Conservation (phyloP, 1,140 invertebrate genomes). For the Dendroctonus ponderosae region DNA sequence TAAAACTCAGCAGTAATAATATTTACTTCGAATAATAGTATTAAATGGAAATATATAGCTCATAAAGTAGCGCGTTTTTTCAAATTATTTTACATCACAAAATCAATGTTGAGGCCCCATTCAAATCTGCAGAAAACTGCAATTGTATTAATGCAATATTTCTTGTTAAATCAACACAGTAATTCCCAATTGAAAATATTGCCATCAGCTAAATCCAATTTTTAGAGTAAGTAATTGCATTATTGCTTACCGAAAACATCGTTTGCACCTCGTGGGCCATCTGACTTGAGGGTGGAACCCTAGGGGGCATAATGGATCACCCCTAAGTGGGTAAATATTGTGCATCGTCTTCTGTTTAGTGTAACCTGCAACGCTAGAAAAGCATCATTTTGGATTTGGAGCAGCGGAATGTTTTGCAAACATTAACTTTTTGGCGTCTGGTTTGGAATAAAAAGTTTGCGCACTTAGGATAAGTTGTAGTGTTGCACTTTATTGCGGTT, state of each 20-base stretch:
- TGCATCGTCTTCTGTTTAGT: slow-evolving; percentile 62
- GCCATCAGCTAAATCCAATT: too few species aligned
- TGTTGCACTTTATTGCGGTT: neutral
- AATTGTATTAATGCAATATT: too few species aligned
- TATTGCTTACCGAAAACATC: slow-evolving; percentile 74
- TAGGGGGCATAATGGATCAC: slow-evolving; percentile 83
- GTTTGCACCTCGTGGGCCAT: slow-evolving; percentile 89
- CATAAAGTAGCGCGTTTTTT: too few species aligned
- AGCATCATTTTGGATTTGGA: neutral
- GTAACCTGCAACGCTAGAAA: neutral
- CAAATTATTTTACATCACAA: too few species aligned
- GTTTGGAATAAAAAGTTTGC: neutral
- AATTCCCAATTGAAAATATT: too few species aligned
- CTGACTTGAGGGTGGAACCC: slow-evolving; percentile 93
- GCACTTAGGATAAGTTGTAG: neutral
- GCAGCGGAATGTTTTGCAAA: neutral
- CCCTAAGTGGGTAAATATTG: slow-evolving; percentile 78
- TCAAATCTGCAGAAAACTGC: too few species aligned
- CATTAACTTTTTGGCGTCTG: neutral
- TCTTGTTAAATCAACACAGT: too few species aligned
- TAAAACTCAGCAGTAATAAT: too few species aligned
- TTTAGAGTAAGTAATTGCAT: too few species aligned
- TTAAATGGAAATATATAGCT: too few species aligned
- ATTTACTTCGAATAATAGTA: too few species aligned
- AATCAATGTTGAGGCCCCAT: too few species aligned